Evolutionary conservation across 2,888 invertebrate species (phyloP).

Genomic region (Zygogramma bicolorata): DNA sequence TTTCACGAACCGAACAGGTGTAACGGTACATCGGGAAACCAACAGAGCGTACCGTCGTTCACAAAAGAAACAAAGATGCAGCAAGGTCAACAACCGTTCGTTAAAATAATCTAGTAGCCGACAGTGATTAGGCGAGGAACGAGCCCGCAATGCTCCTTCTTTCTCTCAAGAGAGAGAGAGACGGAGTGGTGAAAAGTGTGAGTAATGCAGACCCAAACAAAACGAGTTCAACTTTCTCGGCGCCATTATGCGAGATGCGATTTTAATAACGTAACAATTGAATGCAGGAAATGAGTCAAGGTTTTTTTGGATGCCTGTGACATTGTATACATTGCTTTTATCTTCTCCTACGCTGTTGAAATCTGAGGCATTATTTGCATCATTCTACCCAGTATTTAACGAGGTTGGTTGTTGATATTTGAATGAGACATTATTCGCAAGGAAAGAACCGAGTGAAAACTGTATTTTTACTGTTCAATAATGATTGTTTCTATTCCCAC

Average conservation of each 20-base stretch:
- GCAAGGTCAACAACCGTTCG: slow-evolving; percentile 56
- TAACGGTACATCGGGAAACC: slow-evolving; percentile 34
- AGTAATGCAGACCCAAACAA: slow-evolving; percentile 32
- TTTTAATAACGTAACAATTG: slow-evolving; percentile 36
- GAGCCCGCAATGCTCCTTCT: slow-evolving; percentile 26
- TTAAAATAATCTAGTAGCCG: slow-evolving; percentile 42
- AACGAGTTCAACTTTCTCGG: slow-evolving; percentile 29
- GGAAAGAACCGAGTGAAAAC: too few relatives aligned
- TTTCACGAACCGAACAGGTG: slow-evolving; percentile 38
- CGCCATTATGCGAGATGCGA: slow-evolving; percentile 9
- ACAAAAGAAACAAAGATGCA: slow-evolving; percentile 41
- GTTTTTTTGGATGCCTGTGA: background rate
- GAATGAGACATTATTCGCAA: too few relatives aligned
- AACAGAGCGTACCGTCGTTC: background rate
- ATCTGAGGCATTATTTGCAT: background rate
- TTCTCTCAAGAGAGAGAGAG: slow-evolving; percentile 16
- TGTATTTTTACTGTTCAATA: too few relatives aligned
- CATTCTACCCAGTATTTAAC: too few relatives aligned
- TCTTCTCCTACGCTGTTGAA: background rate
- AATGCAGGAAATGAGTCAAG: slow-evolving; percentile 36
- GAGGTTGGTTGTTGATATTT: too few relatives aligned
- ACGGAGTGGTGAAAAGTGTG: slow-evolving; percentile 26
- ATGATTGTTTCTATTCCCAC: too few relatives aligned
- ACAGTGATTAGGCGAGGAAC: slow-evolving; percentile 23
- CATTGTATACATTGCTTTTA: background rate